A percentile compares a stretch with the other conserved stretches of the same genome.
These are phyloP conservation scores for Pseudomyrmex dendroicus DNA, from an alignment of 1,140 invertebrate species.

Conservation along the genomic window DNA sequence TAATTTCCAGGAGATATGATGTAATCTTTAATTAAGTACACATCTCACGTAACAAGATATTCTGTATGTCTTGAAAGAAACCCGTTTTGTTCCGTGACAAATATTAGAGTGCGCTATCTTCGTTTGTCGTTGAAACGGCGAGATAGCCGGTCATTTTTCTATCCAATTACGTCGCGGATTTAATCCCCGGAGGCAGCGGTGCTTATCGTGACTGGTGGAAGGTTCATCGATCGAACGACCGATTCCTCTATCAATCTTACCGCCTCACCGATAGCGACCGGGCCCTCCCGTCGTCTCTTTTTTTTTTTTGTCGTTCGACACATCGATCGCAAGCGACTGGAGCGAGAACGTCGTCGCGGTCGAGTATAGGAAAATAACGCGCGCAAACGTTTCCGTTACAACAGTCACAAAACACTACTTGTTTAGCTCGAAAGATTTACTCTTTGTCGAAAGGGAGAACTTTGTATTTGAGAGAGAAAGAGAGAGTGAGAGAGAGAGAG, in stretches of 20 bases:
- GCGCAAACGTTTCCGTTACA: constrained; percentile 42
- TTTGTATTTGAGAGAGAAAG: neutral
- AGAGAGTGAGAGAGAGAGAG: neutral
- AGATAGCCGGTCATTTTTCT: constrained; percentile 52
- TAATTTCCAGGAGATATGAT: neutral
- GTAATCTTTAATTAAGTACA: constrained; percentile 1
- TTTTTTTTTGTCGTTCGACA: constrained; percentile 34
- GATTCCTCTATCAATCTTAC: constrained; percentile 68
- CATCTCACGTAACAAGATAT: neutral
- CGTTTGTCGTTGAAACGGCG: constrained; percentile 26
- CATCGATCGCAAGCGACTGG: constrained; percentile 23
- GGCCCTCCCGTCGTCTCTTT: constrained; percentile 6
- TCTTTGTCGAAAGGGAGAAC: constrained; percentile 43
- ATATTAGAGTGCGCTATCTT: constrained; percentile 40
- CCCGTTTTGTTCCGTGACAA: constrained; percentile 19
- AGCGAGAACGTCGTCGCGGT: neutral
- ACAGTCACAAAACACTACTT: constrained; percentile 21
- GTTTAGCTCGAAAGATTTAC: constrained; percentile 20
- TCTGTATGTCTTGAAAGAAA: constrained; percentile 1
- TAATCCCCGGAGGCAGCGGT: constrained; percentile 62
- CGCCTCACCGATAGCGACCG: constrained; percentile 11
- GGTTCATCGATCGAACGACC: constrained; percentile 28
- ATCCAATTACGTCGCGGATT: constrained; percentile 63
- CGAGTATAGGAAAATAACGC: constrained; percentile 50
- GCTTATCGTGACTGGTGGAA: constrained; percentile 44